A percentile compares a stretch with the other conserved stretches of the same genome.
phyloP scores from a whole-genome alignment of 2,113 vertebrate species.

The Pipra filicauda region DNA sequence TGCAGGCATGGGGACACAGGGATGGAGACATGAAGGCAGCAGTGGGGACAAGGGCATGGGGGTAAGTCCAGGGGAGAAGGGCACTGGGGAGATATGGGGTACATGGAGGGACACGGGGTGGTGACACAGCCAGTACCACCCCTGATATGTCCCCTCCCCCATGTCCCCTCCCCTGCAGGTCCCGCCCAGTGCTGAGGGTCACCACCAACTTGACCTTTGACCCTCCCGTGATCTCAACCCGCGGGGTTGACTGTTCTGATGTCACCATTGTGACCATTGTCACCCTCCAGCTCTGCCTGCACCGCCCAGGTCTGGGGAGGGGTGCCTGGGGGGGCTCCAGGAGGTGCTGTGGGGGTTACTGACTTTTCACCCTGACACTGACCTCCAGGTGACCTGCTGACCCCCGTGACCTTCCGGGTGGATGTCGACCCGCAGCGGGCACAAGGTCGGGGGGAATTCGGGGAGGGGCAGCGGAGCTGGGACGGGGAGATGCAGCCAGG shows the following conservation, averaged over 20 bases:
- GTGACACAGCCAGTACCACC: background rate
- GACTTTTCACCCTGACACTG: background rate
- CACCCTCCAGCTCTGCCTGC: background rate
- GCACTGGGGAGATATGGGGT: background rate
- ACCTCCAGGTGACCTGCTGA: background rate
- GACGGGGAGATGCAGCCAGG: background rate
- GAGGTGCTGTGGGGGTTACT: background rate
- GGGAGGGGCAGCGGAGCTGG: background rate
- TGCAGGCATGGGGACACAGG: no score
- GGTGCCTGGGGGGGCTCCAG: no score
- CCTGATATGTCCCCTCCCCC: background rate
- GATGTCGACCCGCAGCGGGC: background rate
- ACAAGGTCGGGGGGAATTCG: background rate
- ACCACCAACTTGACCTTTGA: background rate
- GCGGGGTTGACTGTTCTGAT: background rate
- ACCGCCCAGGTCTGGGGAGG: background rate
- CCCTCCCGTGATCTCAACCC: background rate
- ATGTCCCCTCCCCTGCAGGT: background rate
- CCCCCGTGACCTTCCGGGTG: background rate
- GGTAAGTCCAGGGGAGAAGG: background rate
- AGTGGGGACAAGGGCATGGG: no score
- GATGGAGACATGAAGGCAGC: no score
- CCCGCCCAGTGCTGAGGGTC: background rate
- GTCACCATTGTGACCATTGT: background rate
- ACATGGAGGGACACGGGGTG: background rate